These are phyloP conservation scores for Neolamprologus variostigma DNA, from an alignment of 2,113 vertebrate species.

Conservation along the genomic window DNA sequence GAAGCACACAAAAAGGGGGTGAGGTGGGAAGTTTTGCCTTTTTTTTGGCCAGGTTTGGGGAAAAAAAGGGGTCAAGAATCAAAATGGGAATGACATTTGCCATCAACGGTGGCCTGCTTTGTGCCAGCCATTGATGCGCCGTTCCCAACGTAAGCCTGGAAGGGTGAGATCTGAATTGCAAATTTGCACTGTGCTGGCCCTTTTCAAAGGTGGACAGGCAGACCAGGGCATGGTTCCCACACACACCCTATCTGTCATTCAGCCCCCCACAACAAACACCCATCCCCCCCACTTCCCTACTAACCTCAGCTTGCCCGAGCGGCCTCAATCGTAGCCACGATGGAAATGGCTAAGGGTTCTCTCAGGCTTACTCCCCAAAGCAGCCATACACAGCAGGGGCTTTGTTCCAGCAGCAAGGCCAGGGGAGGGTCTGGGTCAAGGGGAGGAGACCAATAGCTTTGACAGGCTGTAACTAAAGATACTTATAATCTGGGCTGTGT, in stretches of 20 bases:
- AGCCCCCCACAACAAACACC: not conserved
- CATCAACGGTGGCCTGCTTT: conserved; percentile 49
- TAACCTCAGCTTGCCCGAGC: conserved; percentile 9
- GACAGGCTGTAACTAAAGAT: conserved; percentile 27
- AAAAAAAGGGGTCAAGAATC: conserved; percentile 60
- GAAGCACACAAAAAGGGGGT: conserved; percentile 20
- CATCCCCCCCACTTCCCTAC: not conserved
- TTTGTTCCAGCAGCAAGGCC: conserved; percentile 45
- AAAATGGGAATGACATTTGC: conserved; percentile 72
- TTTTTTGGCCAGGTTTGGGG: not conserved
- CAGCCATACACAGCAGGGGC: conserved; percentile 38
- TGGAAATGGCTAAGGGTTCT: conserved; percentile 17
- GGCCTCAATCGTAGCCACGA: conserved; percentile 6
- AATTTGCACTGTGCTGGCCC: conserved; percentile 48
- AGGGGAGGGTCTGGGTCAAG: conserved; percentile 39
- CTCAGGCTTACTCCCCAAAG: conserved; percentile 27
- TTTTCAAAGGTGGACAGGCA: conserved; percentile 53
- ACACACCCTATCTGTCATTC: conserved; percentile 50
- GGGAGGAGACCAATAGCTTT: conserved; percentile 32
- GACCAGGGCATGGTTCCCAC: conserved; percentile 62
- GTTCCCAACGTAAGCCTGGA: conserved; percentile 32
- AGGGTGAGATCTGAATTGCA: conserved; percentile 61
- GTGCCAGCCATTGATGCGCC: conserved; percentile 45
- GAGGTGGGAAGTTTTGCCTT: not conserved
- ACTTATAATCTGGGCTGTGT: not conserved